Percentiles rank a stretch among this genome's conserved stretches.
These are phyloP conservation scores for Mastomys coucha DNA, from an alignment of 2,113 vertebrate genomes.

Conservation along the genomic window DNA sequence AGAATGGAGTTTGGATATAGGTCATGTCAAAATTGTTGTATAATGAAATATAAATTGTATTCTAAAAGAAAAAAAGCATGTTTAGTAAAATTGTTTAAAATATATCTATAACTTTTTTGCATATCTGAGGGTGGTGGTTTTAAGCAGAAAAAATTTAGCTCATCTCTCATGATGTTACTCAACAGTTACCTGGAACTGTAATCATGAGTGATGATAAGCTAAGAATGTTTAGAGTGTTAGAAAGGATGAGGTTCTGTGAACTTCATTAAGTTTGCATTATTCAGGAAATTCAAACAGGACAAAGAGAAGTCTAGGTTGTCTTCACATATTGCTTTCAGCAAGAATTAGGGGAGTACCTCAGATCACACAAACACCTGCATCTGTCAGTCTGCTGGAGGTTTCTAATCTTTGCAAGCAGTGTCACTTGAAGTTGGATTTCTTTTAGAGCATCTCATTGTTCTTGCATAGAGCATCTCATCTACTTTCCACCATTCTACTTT, in stretches of 20 bases:
- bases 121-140: neutral
- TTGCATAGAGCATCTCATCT: slow-evolving; percentile 34
- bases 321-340: slow-evolving; percentile 22
- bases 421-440: slow-evolving; percentile 69
- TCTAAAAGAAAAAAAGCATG: neutral
- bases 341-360: slow-evolving; percentile 26
- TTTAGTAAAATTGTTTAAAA: neutral
- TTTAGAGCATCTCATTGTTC: slow-evolving; percentile 52
- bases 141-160: neutral
- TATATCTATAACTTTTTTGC: neutral
- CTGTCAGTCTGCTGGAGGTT: slow-evolving; percentile 47
- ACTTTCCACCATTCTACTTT: too few species aligned
- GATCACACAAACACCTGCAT: neutral
- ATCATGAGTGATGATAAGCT: neutral
- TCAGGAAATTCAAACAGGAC: slow-evolving; percentile 44
- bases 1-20: neutral
- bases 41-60: neutral
- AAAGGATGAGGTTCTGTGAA: neutral
- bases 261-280: slow-evolving; percentile 47
- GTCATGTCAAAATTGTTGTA: neutral
- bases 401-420: slow-evolving; percentile 48
- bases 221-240: neutral
- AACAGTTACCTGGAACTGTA: neutral
- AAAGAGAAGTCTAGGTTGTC: neutral
- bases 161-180: too few species aligned